Evolutionary conservation across 2,113 vertebrate genomes (phyloP).

Genomic region (Cinclus mexicanus): DNA sequence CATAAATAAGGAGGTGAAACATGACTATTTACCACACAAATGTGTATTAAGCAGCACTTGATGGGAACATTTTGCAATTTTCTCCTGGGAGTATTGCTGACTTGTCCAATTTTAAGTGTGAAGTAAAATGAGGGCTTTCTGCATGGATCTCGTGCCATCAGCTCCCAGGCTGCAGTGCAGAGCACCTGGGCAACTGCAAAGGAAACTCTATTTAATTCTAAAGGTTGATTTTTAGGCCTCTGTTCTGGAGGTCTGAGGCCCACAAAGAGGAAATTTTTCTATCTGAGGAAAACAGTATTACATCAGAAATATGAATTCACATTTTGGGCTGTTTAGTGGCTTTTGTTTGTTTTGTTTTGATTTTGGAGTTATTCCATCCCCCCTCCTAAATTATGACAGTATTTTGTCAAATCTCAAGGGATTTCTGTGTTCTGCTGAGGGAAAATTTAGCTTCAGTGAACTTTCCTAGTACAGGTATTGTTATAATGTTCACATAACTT

Average conservation of each 20-base stretch:
- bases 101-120: not conserved
- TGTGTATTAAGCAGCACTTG: not conserved
- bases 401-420: not conserved
- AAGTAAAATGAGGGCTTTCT: not conserved
- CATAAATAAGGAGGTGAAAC: not conserved
- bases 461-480: not conserved
- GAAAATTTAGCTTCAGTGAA: not conserved
- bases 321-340: not conserved
- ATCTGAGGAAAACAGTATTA: not conserved
- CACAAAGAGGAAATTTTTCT: not conserved
- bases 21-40: not conserved
- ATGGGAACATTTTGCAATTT: not conserved
- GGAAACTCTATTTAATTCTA: not conserved
- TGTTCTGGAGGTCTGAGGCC: not conserved
- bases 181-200: not conserved
- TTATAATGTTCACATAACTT: not conserved
- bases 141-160: not conserved
- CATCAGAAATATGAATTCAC: not conserved
- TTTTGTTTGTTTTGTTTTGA: not conserved
- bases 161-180: not conserved
- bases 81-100: not conserved
- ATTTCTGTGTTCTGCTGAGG: not conserved
- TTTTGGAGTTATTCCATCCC: rapidly evolving
- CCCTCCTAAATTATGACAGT: rapidly evolving
- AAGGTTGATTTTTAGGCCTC: not conserved